Evolutionary conservation across 2,888 invertebrate genomes (phyloP).

Genomic region (Globia sparganii): DNA sequence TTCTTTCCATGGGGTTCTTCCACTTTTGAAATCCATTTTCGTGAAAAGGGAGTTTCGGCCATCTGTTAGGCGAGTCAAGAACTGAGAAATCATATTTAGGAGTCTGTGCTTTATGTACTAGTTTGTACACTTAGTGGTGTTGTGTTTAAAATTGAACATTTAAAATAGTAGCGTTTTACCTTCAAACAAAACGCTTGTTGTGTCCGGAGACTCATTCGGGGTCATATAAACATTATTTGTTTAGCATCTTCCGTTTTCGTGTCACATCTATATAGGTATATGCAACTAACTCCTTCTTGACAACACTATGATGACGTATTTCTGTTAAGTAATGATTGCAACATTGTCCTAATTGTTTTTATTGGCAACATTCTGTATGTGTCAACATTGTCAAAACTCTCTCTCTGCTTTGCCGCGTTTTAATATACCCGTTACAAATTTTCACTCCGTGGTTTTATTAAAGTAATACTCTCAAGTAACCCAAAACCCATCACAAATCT

Average conservation of each 20-base stretch:
- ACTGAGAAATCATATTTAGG: too few relatives aligned
- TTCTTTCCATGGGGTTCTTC: not conserved
- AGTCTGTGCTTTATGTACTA: too few relatives aligned
- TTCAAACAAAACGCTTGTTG: too few relatives aligned
- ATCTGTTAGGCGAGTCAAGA: conserved; percentile 1
- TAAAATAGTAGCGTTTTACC: too few relatives aligned
- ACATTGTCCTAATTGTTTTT: not conserved
- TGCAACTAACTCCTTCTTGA: too few relatives aligned
- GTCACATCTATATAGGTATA: too few relatives aligned
- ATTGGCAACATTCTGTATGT: not conserved
- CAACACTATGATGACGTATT: too few relatives aligned
- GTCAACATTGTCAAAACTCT: not conserved
- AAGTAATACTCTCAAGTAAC: not conserved
- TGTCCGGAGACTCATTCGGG: too few relatives aligned
- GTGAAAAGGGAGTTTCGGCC: conserved; percentile 3
- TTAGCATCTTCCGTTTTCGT: too few relatives aligned
- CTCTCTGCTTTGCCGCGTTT: not conserved
- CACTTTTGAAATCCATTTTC: not conserved
- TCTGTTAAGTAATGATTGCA: not conserved
- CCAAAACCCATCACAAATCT: not conserved
- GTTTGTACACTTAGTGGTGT: too few relatives aligned
- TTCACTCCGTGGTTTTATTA: not conserved
- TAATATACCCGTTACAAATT: not conserved
- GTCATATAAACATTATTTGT: too few relatives aligned
- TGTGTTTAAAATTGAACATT: too few relatives aligned